A percentile compares a stretch with the other conserved stretches of the same genome.
phyloP scores from a whole-genome alignment of 1,140 invertebrate genomes.

The Anastrepha ludens region DNA sequence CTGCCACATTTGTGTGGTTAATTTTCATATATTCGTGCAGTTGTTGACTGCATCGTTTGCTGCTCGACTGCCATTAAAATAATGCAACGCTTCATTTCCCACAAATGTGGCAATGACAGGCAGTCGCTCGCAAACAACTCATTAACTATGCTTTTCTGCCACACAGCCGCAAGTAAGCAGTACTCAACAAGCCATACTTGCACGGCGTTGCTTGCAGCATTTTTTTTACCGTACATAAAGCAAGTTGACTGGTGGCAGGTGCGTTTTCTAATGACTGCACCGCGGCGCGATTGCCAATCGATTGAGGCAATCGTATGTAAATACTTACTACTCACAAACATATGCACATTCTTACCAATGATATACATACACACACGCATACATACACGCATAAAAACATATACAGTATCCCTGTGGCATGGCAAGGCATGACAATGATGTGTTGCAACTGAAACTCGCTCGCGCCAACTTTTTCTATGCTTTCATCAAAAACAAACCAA shows the following conservation, averaged over 20 bases:
- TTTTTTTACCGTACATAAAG: neutral
- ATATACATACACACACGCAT: neutral
- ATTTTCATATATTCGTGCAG: neutral
- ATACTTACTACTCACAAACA: neutral
- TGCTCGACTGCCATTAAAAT: constrained; percentile 34
- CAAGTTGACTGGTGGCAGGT: neutral
- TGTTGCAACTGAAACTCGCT: constrained; percentile 16
- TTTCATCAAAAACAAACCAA: constrained; percentile 9
- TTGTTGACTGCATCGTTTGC: neutral
- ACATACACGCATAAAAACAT: neutral
- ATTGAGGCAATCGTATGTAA: constrained; percentile 32
- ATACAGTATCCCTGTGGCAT: neutral
- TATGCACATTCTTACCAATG: neutral
- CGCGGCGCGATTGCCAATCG: neutral
- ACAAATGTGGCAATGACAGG: constrained; percentile 46
- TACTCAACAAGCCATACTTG: neutral
- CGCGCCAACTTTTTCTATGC: constrained; percentile 7
- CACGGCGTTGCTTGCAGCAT: neutral
- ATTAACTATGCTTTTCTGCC: neutral
- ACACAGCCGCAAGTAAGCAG: neutral
- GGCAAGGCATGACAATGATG: neutral
- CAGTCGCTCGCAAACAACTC: neutral
- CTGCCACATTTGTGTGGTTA: neutral
- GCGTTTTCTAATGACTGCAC: constrained; percentile 33
- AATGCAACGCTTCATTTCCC: constrained; percentile 42